phyloP scores from a whole-genome alignment of 1,140 invertebrate genomes.

The Drosophila elegans region DNA sequence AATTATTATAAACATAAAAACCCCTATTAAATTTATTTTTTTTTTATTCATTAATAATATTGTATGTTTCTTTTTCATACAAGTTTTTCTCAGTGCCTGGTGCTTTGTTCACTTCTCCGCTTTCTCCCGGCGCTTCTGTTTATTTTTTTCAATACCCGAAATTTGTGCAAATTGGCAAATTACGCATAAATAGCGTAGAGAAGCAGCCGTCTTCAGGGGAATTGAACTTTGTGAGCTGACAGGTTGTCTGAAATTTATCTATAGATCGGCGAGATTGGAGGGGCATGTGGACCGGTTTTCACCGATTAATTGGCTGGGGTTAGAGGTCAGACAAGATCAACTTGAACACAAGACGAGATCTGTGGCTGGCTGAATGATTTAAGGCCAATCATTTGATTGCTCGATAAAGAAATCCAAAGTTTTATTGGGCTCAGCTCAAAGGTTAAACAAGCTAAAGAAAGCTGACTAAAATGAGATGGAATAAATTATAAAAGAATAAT shows the following conservation, averaged over 20 bases:
- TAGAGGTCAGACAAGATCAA: constrained; percentile 26
- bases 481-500: background rate
- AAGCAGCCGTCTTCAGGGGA: constrained; percentile 49
- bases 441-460: constrained; percentile 1
- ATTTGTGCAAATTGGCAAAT: constrained; percentile 78
- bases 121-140: constrained; percentile 2
- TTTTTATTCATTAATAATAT: no score
- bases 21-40: no score
- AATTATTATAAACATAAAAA: no score
- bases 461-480: background rate
- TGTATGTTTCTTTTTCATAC: no score
- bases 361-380: constrained; percentile 5
- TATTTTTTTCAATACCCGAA: constrained; percentile 54
- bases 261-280: background rate
- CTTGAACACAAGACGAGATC: constrained; percentile 12
- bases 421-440: background rate
- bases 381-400: background rate
- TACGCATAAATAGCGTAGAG: constrained; percentile 61
- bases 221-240: constrained; percentile 42
- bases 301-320: constrained; percentile 9
- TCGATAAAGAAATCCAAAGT: background rate
- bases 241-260: constrained; percentile 22
- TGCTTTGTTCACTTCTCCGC: constrained; percentile 20
- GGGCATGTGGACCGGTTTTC: constrained; percentile 23
- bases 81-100: constrained; percentile 6